Evolutionary conservation across 2,797 vertebrate species (phyloP).

Genomic region (Astyanax mexicanus): DNA sequence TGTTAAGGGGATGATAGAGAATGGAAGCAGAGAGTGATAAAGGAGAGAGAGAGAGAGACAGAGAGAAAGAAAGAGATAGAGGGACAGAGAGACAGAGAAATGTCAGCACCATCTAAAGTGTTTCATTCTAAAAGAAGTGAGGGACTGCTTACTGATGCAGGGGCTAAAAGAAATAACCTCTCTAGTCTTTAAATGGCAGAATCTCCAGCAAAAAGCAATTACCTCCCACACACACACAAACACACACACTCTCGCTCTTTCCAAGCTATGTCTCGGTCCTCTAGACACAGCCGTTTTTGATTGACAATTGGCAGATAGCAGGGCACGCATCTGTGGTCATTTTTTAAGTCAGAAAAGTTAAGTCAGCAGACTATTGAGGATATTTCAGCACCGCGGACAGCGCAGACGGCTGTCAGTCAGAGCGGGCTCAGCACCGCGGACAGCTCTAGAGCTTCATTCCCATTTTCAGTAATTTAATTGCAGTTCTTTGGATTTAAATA

Average conservation of each 20-base stretch:
- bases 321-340: neutral
- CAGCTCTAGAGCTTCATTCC: neutral
- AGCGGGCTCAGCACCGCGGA: neutral
- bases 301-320: slow-evolving; percentile 13
- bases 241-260: slow-evolving; percentile 17
- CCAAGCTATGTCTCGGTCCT: slow-evolving; percentile 11
- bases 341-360: neutral
- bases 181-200: slow-evolving; percentile 17
- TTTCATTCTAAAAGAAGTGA: slow-evolving; percentile 22
- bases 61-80: slow-evolving; percentile 3
- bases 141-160: slow-evolving; percentile 19
- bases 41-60: neutral
- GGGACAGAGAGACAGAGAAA: slow-evolving; percentile 9
- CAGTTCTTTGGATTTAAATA: no score
- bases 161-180: slow-evolving; percentile 24
- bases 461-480: neutral
- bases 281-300: slow-evolving; percentile 13
- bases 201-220: slow-evolving; percentile 35
- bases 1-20: slow-evolving; percentile 7
- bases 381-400: slow-evolving; percentile 18
- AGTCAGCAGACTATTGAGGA: neutral
- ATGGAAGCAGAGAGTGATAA: slow-evolving; percentile 1
- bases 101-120: slow-evolving; percentile 17
- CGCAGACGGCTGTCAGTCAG: neutral
- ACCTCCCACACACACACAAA: slow-evolving; percentile 11